Base-by-base conservation (phyloP, 2,797 vertebrate species). In the Oryzias dopingdopingensis region DNA sequence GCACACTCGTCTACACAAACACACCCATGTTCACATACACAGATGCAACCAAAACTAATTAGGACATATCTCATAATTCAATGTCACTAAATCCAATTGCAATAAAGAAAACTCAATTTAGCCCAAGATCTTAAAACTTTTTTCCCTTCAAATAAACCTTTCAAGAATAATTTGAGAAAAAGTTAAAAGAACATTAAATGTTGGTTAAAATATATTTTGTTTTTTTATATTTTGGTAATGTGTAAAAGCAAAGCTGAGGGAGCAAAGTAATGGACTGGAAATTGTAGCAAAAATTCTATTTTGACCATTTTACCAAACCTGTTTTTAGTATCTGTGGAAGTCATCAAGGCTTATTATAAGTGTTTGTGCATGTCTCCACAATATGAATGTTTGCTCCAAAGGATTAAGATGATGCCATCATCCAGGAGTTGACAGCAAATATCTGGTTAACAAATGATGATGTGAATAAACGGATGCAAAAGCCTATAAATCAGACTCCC, bases 21-120 rank as follows among this genome's bases (percentile, higher is more conserved):
- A 42, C 15, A 37, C 46, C 52, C 55, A 37, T 86, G 84, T 67
- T 86, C 60, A 75, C 55, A 81, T 49, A 53, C 56, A 69, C 44
- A 62, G 17, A 68, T 47, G 12, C 55, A 69, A 59, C 42, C 48
- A 62, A 81, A 71, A 65, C 69, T 76, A 88, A 91, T 88, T 83
- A 88, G 76, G 81, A 83, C 75, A 80, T 77, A 86, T 88, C 80
- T 90, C 86, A 87, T 88, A 93, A 94, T 94, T 93, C 86, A 89
- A 91, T 93, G 90, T 86, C 76, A 71, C 75, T 59, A 94, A 92
- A 94, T 93, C 67, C 56, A 90, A 87, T 83, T 91, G 86, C 82
- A 89, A 91, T 92, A 84, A 90, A 91, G 82, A 55, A 74, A 92
- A 92, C 88, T 87, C 71, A 89, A 89, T 93, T 93, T 90, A 85